Evolutionary conservation across 2,113 vertebrate species (phyloP), one percentile per base, ranked within the genome.

Genomic region (Maccullochella peelii): DNA sequence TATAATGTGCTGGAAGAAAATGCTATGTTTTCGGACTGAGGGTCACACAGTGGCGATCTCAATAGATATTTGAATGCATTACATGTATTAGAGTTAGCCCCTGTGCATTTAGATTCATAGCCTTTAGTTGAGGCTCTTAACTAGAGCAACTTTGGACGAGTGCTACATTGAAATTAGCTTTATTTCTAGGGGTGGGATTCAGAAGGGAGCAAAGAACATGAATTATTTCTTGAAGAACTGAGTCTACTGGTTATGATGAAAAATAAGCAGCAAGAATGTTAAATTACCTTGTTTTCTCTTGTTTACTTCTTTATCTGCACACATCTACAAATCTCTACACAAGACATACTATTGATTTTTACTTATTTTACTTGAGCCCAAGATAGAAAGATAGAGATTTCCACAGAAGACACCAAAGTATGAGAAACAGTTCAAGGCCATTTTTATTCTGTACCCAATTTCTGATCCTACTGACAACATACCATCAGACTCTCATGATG

Each of bases 1-100:
- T 89, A 79, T 89, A 84, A 90, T 86, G 69, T 52, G 80, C 75
- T 82, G 69, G 36, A 80, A 85, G 58, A 88, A 90, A 86, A 81
- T 69, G n/a, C 30, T 23, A 16, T 70, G 68, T 89, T 69, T 88
- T 85, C 6, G 1, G 72, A 84, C 6, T 5, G 68, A 44, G 54
- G 61, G 69, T 83, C 73, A 83, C 30, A 38, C 74, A 78, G 65
- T 54, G 30, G 66, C 69, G 23, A 71, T 72, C 65, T 52, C 3
- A 61, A 23, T 6, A 30, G 52, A 77, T 75, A 47, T 72, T 68
- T 75, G n/a, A 74, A 52, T 73, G 72, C 55, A 77, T 57, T 36
- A 47, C 38, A 71, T 69, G 54, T 47, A 55, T 70, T 52, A 36
- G 52, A 75, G 70, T 82, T 50, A 77, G 65, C 38, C 3, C 25